A percentile compares a stretch with the other conserved stretches of the same genome.
These are phyloP conservation scores for Phengaris arion DNA, from an alignment of 2,888 invertebrate genomes.

Conservation along the genomic window DNA sequence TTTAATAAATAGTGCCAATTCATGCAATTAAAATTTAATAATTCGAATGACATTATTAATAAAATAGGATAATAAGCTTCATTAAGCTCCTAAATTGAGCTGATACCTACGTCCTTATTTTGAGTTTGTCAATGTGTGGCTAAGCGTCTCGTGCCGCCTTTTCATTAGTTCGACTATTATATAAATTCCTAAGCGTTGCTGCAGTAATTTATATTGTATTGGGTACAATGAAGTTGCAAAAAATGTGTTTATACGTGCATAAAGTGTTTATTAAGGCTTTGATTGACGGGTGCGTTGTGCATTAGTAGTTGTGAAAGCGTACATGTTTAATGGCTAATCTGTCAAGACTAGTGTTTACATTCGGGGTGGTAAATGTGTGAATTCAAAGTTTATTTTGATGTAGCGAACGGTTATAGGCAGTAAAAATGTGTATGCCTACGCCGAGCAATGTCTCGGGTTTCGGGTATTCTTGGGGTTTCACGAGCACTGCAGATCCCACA, in stretches of 20 bases:
- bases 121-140: conserved; percentile 65
- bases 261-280: conserved; percentile 56
- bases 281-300: conserved; percentile 69
- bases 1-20: conserved; percentile 48
- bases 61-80: conserved; percentile 46
- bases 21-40: conserved; percentile 42
- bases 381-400: conserved; percentile 58
- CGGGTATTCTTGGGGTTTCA: conserved; percentile 77
- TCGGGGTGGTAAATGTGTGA: conserved; percentile 68
- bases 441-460: conserved; percentile 77
- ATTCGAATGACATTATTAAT: conserved; percentile 42
- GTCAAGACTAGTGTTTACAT: conserved; percentile 77
- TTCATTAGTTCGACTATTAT: conserved; percentile 59
- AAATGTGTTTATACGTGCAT: conserved; percentile 37
- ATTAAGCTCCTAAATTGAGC: conserved; percentile 41
- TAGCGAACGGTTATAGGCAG: conserved; percentile 50
- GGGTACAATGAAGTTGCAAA: conserved; percentile 25
- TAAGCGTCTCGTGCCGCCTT: conserved; percentile 74
- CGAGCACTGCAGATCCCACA: conserved; percentile 71
- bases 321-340: conserved; percentile 70
- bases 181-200: conserved; percentile 25
- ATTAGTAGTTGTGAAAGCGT: conserved; percentile 76
- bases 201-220: conserved; percentile 46
- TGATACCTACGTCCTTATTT: conserved; percentile 47
- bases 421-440: conserved; percentile 78